Conservation (phyloP, 2,888 invertebrate species). For the Perizoma affinitatum region DNA sequence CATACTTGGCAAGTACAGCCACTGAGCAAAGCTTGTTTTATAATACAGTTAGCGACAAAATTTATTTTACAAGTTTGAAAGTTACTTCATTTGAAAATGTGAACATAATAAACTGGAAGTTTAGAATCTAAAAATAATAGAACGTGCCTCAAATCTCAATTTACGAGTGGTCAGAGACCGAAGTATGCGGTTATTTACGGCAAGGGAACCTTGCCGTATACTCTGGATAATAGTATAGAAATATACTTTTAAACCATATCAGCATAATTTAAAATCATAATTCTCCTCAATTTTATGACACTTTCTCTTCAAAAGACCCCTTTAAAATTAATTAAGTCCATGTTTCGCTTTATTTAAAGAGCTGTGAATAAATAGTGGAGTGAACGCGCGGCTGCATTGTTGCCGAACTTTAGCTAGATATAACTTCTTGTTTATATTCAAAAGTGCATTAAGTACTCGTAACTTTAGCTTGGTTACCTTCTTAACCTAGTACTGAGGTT, state of each 20-base stretch:
- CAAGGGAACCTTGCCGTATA: too few relatives aligned
- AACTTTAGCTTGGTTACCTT: constrained; percentile 51
- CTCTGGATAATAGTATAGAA: too few relatives aligned
- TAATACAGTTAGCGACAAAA: constrained; percentile 15
- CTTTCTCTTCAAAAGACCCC: constrained; percentile 8
- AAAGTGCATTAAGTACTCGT: constrained; percentile 60
- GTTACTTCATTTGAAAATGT: constrained; percentile 4
- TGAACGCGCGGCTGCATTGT: constrained; percentile 41
- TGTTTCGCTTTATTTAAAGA: constrained; percentile 30
- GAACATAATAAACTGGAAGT: not conserved
- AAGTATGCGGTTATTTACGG: too few relatives aligned
- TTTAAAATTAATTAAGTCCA: constrained; percentile 31
- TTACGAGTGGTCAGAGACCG: too few relatives aligned
- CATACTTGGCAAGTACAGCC: constrained; percentile 37
- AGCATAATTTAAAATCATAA: not conserved
- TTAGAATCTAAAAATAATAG: too few relatives aligned
- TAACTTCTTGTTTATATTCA: constrained; percentile 58
- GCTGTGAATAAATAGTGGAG: constrained; percentile 34
- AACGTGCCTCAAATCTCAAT: too few relatives aligned
- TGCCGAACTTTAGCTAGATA: constrained; percentile 49
- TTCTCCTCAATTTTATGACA: not conserved
- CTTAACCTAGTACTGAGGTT: not conserved
- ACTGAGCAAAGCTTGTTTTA: constrained; percentile 23
- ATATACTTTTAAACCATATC: too few relatives aligned
- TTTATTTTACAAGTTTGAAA: constrained; percentile 10